Evolutionary conservation across 2,888 invertebrate genomes (phyloP).

Genomic region (Callosobruchus maculatus): DNA sequence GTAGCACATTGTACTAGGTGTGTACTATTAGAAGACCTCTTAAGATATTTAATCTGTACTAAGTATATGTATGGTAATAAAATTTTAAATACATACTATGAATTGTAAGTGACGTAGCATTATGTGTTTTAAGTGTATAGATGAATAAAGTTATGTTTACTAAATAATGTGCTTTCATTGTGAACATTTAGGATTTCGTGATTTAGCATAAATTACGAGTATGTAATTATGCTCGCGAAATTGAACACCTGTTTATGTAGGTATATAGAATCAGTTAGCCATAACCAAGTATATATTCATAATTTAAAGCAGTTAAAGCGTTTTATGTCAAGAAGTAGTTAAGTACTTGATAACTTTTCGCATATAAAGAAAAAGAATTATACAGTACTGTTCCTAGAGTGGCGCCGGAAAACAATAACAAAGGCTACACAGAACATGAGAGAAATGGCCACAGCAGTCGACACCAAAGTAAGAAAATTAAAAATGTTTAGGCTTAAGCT

Average conservation of each 20-base stretch:
- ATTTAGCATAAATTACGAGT: neutral
- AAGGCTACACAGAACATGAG: no score
- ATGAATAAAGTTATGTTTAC: slow-evolving; percentile 36
- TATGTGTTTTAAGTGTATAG: slow-evolving; percentile 39
- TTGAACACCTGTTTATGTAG: no score
- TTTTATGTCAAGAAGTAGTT: no score
- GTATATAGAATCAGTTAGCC: slow-evolving; percentile 9
- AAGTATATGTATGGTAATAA: slow-evolving; percentile 10
- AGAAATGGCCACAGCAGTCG: no score
- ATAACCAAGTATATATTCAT: slow-evolving; percentile 10
- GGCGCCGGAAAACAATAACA: no score
- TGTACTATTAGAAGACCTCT: slow-evolving; percentile 16
- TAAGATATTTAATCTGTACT: slow-evolving; percentile 22
- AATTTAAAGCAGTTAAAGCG: no score
- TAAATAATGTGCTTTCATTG: slow-evolving; percentile 18
- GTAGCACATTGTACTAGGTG: slow-evolving; percentile 15
- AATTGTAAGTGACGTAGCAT: slow-evolving; percentile 25
- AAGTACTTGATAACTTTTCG: no score
- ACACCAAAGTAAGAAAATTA: no score
- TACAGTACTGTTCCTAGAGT: no score
- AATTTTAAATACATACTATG: slow-evolving; percentile 19
- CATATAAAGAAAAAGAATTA: no score
- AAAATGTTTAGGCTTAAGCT: no score
- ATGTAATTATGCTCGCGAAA: no score
- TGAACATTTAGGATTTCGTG: neutral